Evolutionary conservation across 2,797 vertebrate genomes (phyloP), one percentile per base, ranked within the genome.

Genomic region (Argya squamiceps): DNA sequence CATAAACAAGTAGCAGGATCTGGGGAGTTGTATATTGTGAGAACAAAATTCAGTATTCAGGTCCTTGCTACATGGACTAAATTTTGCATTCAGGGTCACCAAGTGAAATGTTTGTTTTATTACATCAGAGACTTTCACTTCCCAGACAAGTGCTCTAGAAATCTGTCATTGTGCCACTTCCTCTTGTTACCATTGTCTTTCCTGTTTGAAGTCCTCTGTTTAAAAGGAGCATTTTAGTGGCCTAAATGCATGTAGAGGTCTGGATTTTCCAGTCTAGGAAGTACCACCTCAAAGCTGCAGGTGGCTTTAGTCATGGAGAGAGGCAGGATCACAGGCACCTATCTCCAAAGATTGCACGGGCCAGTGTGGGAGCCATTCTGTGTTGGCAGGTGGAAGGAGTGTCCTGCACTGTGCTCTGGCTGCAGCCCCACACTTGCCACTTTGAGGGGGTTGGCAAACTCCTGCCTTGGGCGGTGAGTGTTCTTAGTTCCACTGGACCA

Each of bases 81-180:
- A 1, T 56, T 85, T 70, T 75, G 34, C 49, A 6, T 83, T 77
- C 49, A 30, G 41, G 41, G 55, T 89, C 52, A 80, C 56, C 49
- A n/a, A 53, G 60, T 74, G 64, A 68, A 77, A 23, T 53, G 58
- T 75, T 83, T 73, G 10, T 34, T 69, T 60, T 46, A 29, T 71
- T 32, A 26, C n/a, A 53, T 67, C 68, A 58, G 82, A 27, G 50
- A 85, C 69, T 95, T 97, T 85, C 75, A 88, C 88, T 93, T 97
- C 58, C 62, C 18, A 15, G 60, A 39, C 0, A 0, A 85, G 44
- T 7, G 15, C 56, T 83, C 49, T 80, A 74, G 69, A 95, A 81
- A 83, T 80, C 23, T 88, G 60, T 80, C 75, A 64, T 46, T 80
- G 27, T 91, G 49, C 53, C 41, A 53, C 71, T 92, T 94, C 86